Conservation (phyloP, 2,888 invertebrate genomes). For the Caenorhabditis doughertyi region DNA sequence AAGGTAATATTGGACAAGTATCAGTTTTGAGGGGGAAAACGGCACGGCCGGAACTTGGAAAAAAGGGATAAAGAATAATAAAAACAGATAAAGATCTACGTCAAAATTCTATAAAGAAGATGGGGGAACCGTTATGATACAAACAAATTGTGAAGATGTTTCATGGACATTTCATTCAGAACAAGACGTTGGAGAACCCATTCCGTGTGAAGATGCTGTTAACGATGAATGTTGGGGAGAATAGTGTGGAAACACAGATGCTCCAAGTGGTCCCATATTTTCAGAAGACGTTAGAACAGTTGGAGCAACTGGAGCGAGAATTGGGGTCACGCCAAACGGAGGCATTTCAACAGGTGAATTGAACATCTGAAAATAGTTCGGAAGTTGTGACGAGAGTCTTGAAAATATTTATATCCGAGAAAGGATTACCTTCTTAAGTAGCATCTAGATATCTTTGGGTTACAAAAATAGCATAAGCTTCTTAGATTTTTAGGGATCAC, state of each 20-base stretch:
- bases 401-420: neutral
- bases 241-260: slow-evolving; percentile 51
- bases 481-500: too few relatives aligned
- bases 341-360: slow-evolving; percentile 45
- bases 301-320: slow-evolving; percentile 29
- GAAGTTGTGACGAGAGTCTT: too few relatives aligned
- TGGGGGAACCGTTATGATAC: slow-evolving; percentile 42
- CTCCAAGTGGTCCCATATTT: slow-evolving; percentile 42
- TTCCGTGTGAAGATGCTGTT: slow-evolving; percentile 43
- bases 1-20: slow-evolving; percentile 39
- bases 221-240: slow-evolving; percentile 38
- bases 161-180: slow-evolving; percentile 24
- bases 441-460: too few relatives aligned
- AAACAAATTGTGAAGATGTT: slow-evolving; percentile 17
- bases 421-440: too few relatives aligned
- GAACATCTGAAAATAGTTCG: slow-evolving; percentile 52
- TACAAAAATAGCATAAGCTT: too few relatives aligned
- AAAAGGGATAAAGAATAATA: neutral
- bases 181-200: slow-evolving; percentile 38
- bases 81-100: slow-evolving; percentile 21
- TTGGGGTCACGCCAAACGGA: slow-evolving; percentile 28
- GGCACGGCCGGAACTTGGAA: slow-evolving; percentile 4
- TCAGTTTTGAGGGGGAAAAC: slow-evolving; percentile 21
- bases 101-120: slow-evolving; percentile 26
- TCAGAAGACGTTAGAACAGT: slow-evolving; percentile 6